phyloP scores from a whole-genome alignment of 2,113 vertebrate genomes.

The Tursiops truncatus region DNA sequence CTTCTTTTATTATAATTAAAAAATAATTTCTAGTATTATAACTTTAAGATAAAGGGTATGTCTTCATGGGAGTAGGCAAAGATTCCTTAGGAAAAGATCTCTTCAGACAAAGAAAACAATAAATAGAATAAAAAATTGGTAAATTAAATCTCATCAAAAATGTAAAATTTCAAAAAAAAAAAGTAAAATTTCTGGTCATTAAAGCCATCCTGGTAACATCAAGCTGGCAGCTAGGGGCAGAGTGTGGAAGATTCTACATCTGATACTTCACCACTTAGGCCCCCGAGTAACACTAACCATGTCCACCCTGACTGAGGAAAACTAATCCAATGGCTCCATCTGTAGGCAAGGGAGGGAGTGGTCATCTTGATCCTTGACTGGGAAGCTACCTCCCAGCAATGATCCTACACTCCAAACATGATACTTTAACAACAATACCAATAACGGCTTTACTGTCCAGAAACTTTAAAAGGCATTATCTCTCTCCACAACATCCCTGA shows the following conservation, averaged over 20 bases:
- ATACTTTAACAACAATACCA: background rate
- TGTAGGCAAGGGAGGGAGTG: background rate
- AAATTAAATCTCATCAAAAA: background rate
- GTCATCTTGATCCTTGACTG: background rate
- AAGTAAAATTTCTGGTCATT: background rate
- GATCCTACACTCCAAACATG: background rate
- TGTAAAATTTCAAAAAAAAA: constrained; percentile 20
- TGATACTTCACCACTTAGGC: background rate
- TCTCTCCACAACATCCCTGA: background rate
- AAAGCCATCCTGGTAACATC: background rate
- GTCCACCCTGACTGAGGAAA: background rate
- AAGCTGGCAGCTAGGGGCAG: background rate
- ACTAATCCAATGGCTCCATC: background rate
- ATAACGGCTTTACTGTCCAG: background rate
- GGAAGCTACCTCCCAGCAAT: background rate
- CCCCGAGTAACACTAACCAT: background rate
- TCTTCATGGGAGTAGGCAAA: background rate
- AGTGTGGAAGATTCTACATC: background rate
- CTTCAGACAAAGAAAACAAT: background rate
- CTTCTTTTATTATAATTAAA: background rate
- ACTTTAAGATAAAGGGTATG: background rate
- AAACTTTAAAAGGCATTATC: background rate
- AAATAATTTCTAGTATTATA: background rate
- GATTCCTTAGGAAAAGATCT: background rate
- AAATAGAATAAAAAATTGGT: background rate